phyloP scores from a whole-genome alignment of 1,140 invertebrate genomes.

The Thaumetopoea pityocampa region DNA sequence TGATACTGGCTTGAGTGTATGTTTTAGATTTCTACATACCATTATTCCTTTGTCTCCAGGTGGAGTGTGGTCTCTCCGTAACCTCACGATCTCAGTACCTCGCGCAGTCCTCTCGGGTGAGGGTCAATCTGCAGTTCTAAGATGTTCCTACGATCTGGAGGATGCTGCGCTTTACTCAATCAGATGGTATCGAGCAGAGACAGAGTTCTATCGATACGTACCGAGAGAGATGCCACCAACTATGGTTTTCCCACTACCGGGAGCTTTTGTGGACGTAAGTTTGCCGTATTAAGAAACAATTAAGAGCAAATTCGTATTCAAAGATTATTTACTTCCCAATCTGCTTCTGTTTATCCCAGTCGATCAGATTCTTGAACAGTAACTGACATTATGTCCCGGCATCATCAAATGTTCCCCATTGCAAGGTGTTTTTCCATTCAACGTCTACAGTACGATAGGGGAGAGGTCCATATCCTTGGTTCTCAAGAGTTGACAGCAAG shows the following conservation, averaged over 20 bases:
- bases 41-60: constrained; percentile 57
- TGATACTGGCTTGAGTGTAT: neutral
- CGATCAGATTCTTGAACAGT: too few relatives aligned
- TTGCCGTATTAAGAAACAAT: neutral
- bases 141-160: constrained; percentile 88
- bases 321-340: too few relatives aligned
- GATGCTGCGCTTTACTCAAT: constrained; percentile 86
- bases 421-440: too few relatives aligned
- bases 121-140: constrained; percentile 82
- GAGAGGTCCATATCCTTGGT: too few relatives aligned
- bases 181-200: constrained; percentile 87
- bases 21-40: constrained; percentile 7
- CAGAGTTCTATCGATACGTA: constrained; percentile 87
- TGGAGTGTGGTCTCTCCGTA: constrained; percentile 79
- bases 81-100: constrained; percentile 85
- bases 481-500: too few relatives aligned
- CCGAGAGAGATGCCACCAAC: constrained; percentile 82
- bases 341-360: too few relatives aligned
- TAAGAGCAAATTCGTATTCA: too few relatives aligned
- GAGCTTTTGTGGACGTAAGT: constrained; percentile 87
- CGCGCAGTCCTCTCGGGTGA: constrained; percentile 82
- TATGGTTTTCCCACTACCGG: constrained; percentile 82
- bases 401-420: too few relatives aligned
- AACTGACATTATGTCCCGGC: too few relatives aligned
- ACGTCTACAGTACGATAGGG: too few relatives aligned